Conservation (phyloP, 2,888 invertebrate genomes). For the Lordiphosa fenestrarum region DNA sequence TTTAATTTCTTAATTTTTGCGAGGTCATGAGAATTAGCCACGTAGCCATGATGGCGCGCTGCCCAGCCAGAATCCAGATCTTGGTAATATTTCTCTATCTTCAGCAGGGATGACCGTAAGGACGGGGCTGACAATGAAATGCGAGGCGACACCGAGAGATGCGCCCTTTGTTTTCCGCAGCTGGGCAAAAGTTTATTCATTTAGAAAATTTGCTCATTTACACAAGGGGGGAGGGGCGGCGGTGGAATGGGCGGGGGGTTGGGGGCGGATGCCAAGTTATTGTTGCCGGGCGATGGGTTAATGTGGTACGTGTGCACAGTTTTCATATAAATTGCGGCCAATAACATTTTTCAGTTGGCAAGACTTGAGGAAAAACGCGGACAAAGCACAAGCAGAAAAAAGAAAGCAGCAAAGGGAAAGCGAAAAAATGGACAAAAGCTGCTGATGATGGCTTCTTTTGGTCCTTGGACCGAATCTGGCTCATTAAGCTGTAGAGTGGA, state of each 20-base stretch:
- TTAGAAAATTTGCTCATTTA: conserved; percentile 77
- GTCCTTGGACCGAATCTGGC: conserved; percentile 50
- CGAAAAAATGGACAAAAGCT: conserved; percentile 65
- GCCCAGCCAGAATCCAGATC: conserved; percentile 22
- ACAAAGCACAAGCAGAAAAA: conserved; percentile 49
- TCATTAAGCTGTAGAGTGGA: conserved; percentile 70
- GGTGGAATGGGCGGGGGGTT: conserved; percentile 22
- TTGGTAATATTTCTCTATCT: conserved; percentile 69
- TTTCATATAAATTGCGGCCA: conserved; percentile 77
- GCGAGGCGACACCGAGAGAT: conserved; percentile 51
- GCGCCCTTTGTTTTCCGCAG: conserved; percentile 43
- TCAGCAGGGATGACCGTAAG: conserved; percentile 7
- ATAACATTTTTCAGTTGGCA: conserved; percentile 74
- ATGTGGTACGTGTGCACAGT: conserved; percentile 66
- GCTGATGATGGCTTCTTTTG: conserved; percentile 71
- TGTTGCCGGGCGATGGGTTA: conserved; percentile 35
- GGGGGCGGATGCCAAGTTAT: conserved; percentile 54
- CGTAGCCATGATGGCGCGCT: conserved; percentile 57
- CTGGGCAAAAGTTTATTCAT: conserved; percentile 72
- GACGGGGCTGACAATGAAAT: conserved; percentile 48
- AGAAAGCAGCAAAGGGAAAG: conserved; percentile 10
- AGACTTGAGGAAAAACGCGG: conserved; percentile 59
- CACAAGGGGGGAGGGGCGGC: conserved; percentile 17
- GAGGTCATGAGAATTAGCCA: conserved; percentile 73
- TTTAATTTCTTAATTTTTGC: conserved; percentile 78